phyloP scores from a whole-genome alignment of 2,888 invertebrate species.

The Pycnomerus fuliginosus region DNA sequence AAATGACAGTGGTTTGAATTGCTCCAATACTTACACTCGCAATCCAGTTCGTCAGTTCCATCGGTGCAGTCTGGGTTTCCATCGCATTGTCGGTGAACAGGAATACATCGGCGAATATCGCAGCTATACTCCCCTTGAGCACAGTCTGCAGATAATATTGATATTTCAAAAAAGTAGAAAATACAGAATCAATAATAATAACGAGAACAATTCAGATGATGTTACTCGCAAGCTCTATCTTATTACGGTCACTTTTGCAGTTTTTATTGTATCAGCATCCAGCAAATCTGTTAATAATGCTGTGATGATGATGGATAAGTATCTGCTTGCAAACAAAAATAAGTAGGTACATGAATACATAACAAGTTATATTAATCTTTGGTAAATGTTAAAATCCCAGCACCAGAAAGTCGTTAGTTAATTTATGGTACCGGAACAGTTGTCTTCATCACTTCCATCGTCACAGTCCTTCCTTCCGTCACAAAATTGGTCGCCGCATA shows the following conservation, averaged over 20 bases:
- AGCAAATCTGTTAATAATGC: no score
- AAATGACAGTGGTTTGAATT: no score
- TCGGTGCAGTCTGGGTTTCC: slow-evolving; percentile 63
- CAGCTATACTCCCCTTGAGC: slow-evolving; percentile 62
- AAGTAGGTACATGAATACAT: no score
- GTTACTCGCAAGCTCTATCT: no score
- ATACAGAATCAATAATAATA: neutral
- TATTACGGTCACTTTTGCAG: no score
- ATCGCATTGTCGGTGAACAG: slow-evolving; percentile 60
- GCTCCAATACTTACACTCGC: slow-evolving; percentile 52
- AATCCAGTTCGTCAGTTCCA: slow-evolving; percentile 66
- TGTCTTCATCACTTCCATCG: slow-evolving; percentile 67
- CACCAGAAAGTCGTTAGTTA: slow-evolving; percentile 25
- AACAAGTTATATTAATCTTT: no score
- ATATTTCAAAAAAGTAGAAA: slow-evolving; percentile 1
- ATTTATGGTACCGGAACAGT: slow-evolving; percentile 52
- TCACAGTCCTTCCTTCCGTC: slow-evolving; percentile 65
- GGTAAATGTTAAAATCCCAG: slow-evolving; percentile 21
- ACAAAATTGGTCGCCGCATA: slow-evolving; percentile 63
- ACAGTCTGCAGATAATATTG: slow-evolving; percentile 52
- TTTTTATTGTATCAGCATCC: no score
- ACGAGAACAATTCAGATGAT: neutral
- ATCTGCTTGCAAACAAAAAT: no score
- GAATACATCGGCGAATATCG: slow-evolving; percentile 62
- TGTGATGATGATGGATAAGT: no score